A percentile compares a stretch with the other conserved stretches of the same genome.
Conservation (phyloP, 2,888 invertebrate genomes). For the Malachius bipustulatus region DNA sequence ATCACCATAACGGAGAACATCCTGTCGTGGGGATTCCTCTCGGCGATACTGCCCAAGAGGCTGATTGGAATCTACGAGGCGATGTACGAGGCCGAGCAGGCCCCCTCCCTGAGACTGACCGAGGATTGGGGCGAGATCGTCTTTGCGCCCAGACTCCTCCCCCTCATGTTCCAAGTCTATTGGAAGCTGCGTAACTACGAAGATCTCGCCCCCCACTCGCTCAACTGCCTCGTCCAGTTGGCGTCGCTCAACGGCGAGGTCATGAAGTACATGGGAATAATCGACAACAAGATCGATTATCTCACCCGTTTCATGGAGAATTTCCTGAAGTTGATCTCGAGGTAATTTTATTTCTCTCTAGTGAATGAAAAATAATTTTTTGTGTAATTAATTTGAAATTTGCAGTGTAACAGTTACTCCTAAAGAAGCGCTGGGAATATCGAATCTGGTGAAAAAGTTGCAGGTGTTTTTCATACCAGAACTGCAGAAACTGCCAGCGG, state of each 20-base stretch:
- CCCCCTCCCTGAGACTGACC: constrained; percentile 47
- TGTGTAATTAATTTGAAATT: constrained; percentile 11
- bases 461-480: constrained; percentile 45
- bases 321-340: constrained; percentile 47
- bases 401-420: constrained; percentile 47
- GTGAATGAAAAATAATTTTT: background rate
- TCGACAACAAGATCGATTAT: constrained; percentile 43
- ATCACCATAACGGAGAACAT: constrained; percentile 69
- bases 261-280: constrained; percentile 25
- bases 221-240: constrained; percentile 73
- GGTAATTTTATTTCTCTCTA: constrained; percentile 32
- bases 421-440: constrained; percentile 55
- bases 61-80: constrained; percentile 60
- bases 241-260: constrained; percentile 54
- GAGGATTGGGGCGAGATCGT: constrained; percentile 65
- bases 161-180: constrained; percentile 74
- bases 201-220: constrained; percentile 62
- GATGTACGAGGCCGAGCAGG: constrained; percentile 55
- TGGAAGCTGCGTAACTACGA: constrained; percentile 67
- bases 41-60: constrained; percentile 53
- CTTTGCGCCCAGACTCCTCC: constrained; percentile 57
- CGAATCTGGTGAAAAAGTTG: constrained; percentile 52
- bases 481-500: constrained; percentile 37
- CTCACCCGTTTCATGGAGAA: constrained; percentile 46
- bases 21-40: constrained; percentile 71